Conservation (phyloP, 2,888 invertebrate genomes). For the Laothoe populi region DNA sequence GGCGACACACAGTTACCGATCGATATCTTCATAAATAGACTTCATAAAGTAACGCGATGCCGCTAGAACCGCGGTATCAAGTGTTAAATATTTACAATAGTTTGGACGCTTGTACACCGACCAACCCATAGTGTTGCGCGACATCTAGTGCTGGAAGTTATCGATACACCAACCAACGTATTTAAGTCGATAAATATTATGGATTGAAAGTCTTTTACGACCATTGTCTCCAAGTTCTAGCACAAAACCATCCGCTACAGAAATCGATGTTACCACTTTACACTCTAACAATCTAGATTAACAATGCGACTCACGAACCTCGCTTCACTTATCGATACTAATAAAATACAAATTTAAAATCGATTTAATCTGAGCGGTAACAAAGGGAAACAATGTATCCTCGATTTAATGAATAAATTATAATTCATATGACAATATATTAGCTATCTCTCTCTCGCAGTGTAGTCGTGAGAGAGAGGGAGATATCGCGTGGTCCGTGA, state of each 20-base stretch:
- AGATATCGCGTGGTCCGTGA: not conserved
- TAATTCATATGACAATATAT: not conserved
- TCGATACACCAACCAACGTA: not conserved
- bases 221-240: not conserved
- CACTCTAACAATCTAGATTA: constrained; percentile 1
- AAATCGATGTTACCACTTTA: constrained; percentile 9
- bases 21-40: constrained; percentile 47
- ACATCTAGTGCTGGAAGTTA: not conserved
- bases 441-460: not conserved
- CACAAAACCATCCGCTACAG: not conserved
- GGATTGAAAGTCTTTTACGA: not conserved
- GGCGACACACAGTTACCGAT: constrained; percentile 43
- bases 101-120: not conserved
- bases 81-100: constrained; percentile 29
- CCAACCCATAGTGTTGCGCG: not conserved
- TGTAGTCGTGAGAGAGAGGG: not conserved
- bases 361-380: not conserved
- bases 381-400: not conserved
- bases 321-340: not conserved
- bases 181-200: not conserved
- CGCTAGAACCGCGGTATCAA: not conserved
- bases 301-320: not conserved
- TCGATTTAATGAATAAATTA: constrained; percentile 6
- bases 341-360: constrained; percentile 11
- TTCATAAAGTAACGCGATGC: constrained; percentile 45